phyloP scores from a whole-genome alignment of 2,797 vertebrate species.

The Mycteria americana region DNA sequence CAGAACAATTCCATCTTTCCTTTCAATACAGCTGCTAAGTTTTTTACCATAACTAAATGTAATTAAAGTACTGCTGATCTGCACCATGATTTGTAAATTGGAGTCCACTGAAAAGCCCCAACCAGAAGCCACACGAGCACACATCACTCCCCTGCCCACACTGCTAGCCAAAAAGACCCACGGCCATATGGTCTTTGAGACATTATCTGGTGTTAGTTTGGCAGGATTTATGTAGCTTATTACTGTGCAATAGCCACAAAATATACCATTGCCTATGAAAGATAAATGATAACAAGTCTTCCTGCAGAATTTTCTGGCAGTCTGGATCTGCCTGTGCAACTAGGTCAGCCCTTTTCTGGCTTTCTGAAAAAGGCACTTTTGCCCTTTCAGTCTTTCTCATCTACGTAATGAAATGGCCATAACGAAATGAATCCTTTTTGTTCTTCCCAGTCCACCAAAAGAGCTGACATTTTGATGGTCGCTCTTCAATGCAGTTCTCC shows the following conservation, averaged over 20 bases:
- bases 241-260: not conserved
- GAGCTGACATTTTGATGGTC: not conserved
- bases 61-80: slow-evolving; percentile 15
- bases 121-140: not conserved
- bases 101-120: not conserved
- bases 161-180: not conserved
- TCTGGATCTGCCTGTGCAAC: not conserved
- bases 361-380: not conserved
- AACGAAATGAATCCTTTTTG: not conserved
- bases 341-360: not conserved
- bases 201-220: not conserved
- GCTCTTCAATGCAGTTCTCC: not conserved
- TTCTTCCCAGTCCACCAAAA: not conserved
- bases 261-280: not conserved
- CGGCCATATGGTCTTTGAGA: not conserved
- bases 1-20: slow-evolving; percentile 1
- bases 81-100: not conserved
- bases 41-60: slow-evolving; percentile 5
- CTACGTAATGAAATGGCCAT: not conserved
- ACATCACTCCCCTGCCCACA: not conserved
- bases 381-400: not conserved
- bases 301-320: not conserved
- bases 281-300: not conserved
- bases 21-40: not conserved
- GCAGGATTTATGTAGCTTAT: not conserved